Conservation (phyloP, 1,140 invertebrate genomes). For the Camponotus pennsylvanicus region DNA sequence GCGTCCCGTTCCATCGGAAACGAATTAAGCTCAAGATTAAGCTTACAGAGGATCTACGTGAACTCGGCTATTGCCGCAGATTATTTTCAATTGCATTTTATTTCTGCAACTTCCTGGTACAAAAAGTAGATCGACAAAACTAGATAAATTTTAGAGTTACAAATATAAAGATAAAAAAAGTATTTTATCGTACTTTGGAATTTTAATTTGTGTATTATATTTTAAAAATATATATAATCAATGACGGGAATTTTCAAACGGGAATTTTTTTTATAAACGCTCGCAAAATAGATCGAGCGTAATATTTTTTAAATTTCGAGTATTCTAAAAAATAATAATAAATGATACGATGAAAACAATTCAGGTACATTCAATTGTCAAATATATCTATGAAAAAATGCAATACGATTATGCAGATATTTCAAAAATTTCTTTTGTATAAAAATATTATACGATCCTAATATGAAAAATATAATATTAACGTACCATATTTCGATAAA, state of each 20-base stretch:
- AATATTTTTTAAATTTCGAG: no score
- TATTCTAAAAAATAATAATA: no score
- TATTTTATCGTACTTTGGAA: neutral
- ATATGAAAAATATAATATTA: conserved; percentile 19
- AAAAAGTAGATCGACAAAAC: neutral
- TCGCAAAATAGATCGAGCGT: neutral
- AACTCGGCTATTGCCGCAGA: conserved; percentile 4
- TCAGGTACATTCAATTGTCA: neutral
- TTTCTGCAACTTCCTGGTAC: neutral
- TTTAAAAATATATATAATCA: neutral
- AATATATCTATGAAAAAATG: conserved; percentile 21
- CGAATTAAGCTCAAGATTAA: conserved; percentile 46
- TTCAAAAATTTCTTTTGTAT: neutral
- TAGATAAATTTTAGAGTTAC: neutral
- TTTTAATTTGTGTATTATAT: neutral
- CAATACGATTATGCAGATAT: conserved; percentile 6
- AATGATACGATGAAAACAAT: neutral
- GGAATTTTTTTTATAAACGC: no score
- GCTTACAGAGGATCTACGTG: conserved; percentile 23
- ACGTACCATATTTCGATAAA: neutral
- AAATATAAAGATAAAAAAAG: neutral
- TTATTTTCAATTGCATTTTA: conserved; percentile 38
- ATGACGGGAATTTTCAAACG: neutral
- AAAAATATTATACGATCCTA: conserved; percentile 31
- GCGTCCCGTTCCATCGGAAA: conserved; percentile 15